phyloP scores from a whole-genome alignment of 2,113 vertebrate species.

The Holacanthus passer region DNA sequence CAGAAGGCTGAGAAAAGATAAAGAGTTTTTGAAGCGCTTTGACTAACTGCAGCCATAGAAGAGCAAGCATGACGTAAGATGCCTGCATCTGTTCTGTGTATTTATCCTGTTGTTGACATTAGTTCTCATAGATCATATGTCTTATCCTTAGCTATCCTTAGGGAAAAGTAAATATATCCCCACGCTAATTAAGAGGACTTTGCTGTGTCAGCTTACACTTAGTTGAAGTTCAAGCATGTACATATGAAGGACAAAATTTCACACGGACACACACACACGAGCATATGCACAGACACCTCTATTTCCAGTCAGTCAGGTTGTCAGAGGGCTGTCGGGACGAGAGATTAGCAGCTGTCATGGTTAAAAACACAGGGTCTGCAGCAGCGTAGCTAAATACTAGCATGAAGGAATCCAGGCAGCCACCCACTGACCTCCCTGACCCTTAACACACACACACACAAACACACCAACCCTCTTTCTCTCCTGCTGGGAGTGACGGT shows the following conservation, averaged over 20 bases:
- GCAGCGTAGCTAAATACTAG: conserved; percentile 58
- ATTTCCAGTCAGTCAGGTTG: conserved; percentile 58
- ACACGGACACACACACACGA: conserved; percentile 30
- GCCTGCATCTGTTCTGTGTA: conserved; percentile 27
- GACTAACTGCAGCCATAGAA: background rate
- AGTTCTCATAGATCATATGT: conserved; percentile 28
- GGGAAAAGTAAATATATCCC: conserved; percentile 48
- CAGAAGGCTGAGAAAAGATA: background rate
- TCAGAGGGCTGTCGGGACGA: conserved; percentile 13
- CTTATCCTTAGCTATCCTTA: conserved; percentile 10
- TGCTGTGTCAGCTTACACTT: conserved; percentile 53
- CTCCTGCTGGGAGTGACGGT: conserved; percentile 59
- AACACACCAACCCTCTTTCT: conserved; percentile 50
- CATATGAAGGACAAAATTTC: conserved; percentile 31
- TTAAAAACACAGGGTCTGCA: conserved; percentile 63
- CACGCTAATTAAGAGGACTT: conserved; percentile 29
- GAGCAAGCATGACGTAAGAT: background rate
- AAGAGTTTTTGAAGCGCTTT: background rate
- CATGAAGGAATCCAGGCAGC: conserved; percentile 66
- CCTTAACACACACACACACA: conserved; percentile 31
- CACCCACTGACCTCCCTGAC: conserved; percentile 50
- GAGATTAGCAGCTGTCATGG: conserved; percentile 74
- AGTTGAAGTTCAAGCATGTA: conserved; percentile 55
- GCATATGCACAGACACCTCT: conserved; percentile 27
- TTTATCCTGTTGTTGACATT: conserved; percentile 40